phyloP scores from a whole-genome alignment of 2,113 vertebrate genomes.

The Oryctolagus cuniculus region DNA sequence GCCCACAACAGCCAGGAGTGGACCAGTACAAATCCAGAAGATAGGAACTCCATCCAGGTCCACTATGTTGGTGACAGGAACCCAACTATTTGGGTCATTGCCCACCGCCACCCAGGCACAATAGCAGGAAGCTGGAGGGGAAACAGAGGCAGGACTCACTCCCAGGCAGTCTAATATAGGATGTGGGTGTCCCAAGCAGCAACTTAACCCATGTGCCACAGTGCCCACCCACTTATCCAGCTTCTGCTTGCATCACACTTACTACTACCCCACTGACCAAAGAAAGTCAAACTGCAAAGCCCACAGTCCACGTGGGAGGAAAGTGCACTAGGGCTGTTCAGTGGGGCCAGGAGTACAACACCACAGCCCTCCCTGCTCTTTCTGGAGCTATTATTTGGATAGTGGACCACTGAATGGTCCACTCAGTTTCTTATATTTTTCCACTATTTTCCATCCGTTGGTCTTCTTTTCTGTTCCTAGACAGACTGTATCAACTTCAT shows the following conservation, averaged over 20 bases:
- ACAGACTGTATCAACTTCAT: not conserved
- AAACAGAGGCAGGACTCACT: no score
- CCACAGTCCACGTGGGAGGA: not conserved
- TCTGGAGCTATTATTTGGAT: not conserved
- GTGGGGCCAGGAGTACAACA: fast-evolving
- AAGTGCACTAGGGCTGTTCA: not conserved
- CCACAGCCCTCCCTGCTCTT: not conserved
- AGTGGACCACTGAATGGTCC: not conserved
- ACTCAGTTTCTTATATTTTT: not conserved
- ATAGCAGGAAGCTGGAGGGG: no score
- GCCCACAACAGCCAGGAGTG: no score
- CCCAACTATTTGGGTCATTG: no score
- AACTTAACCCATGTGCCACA: not conserved
- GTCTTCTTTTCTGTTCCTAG: not conserved
- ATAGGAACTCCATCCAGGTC: no score
- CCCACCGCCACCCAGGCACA: no score
- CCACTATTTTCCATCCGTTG: not conserved
- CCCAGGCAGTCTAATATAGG: no score
- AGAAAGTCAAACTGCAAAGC: not conserved
- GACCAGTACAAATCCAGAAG: no score
- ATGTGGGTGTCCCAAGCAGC: no score
- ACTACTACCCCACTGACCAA: not conserved
- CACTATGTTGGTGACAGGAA: no score
- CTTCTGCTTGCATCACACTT: not conserved
- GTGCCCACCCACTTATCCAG: not conserved